Conservation (phyloP, 2,797 vertebrate genomes). For the Oreochromis mossambicus region DNA sequence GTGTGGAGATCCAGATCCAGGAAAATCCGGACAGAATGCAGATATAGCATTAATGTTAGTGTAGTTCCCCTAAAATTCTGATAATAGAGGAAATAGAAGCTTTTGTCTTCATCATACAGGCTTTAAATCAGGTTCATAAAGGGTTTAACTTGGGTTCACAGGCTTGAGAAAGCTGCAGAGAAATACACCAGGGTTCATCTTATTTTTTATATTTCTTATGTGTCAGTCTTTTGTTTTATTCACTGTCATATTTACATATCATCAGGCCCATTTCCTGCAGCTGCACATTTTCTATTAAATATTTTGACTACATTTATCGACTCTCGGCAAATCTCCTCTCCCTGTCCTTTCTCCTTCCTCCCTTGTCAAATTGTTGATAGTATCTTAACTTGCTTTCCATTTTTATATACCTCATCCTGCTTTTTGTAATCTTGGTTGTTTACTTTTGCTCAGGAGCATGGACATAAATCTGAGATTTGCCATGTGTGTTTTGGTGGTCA, state of each 20-base stretch:
- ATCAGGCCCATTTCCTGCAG: background rate
- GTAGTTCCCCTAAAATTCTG: background rate
- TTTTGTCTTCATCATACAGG: background rate
- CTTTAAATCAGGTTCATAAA: background rate
- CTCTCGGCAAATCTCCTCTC: background rate
- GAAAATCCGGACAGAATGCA: background rate
- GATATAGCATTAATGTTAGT: background rate
- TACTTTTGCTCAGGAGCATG: background rate
- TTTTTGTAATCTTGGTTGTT: background rate
- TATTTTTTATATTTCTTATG: background rate
- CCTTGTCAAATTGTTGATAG: background rate
- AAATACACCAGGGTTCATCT: background rate
- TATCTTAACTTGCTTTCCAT: background rate
- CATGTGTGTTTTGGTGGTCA: background rate
- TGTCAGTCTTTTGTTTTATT: background rate
- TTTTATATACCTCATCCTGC: background rate
- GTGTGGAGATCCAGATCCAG: background rate
- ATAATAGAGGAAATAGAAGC: background rate
- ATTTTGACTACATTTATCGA: background rate
- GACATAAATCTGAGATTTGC: background rate
- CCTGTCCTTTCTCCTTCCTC: background rate
- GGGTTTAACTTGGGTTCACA: background rate
- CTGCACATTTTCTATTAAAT: background rate
- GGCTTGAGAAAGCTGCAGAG: background rate
- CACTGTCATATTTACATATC: background rate